Percentiles rank a stretch among this genome's conserved stretches.
Conservation (phyloP, 2,113 vertebrate species). For the Sus scrofa region DNA sequence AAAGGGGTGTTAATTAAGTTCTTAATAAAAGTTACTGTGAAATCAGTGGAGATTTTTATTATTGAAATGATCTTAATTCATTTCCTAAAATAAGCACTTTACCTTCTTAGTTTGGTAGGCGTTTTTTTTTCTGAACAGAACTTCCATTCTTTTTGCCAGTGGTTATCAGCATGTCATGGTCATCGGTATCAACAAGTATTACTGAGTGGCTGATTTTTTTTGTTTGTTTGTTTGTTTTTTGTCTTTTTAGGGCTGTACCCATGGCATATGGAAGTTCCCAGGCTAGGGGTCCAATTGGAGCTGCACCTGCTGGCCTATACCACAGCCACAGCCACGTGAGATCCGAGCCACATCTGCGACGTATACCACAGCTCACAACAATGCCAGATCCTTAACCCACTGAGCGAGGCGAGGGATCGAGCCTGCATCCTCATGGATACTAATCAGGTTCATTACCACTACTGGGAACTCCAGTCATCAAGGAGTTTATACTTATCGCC, state of each 20-base stretch:
- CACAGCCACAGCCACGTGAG: no score
- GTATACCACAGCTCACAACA: no score
- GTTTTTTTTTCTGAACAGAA: conserved; percentile 56
- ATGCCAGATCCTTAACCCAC: no score
- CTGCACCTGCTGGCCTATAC: no score
- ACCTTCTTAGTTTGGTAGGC: neutral
- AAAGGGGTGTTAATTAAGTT: conserved; percentile 44
- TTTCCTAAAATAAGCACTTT: conserved; percentile 72
- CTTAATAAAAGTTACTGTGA: conserved; percentile 54
- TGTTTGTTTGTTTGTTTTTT: no score
- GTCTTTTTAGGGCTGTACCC: no score
- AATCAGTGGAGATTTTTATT: conserved; percentile 22
- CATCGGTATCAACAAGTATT: neutral
- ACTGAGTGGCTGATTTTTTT: neutral
- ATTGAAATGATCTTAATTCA: conserved; percentile 40
- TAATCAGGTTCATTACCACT: no score
- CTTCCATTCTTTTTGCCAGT: conserved; percentile 17
- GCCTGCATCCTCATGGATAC: no score
- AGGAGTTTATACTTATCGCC: neutral
- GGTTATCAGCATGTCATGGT: neutral
- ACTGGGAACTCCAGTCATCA: neutral
- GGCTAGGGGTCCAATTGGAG: no score
- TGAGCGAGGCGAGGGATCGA: no score
- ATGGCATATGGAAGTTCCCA: no score
- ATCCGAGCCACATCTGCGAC: no score